Conservation (phyloP, 2,113 vertebrate species). For the Hymenochirus boettgeri region DNA sequence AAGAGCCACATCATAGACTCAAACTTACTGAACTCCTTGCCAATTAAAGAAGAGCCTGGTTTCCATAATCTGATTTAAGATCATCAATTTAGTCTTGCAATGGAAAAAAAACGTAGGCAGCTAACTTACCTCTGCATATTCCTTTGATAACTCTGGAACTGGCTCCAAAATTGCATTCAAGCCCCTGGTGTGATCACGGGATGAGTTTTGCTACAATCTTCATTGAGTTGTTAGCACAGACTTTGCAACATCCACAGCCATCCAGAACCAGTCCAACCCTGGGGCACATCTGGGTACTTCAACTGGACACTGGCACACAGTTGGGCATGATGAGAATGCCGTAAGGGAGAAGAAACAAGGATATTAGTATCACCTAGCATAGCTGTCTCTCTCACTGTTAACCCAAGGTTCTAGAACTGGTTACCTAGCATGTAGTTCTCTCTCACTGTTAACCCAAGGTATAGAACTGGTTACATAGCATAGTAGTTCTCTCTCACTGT, state of each 20-base stretch:
- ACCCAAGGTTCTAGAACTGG: no score
- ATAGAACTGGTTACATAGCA: no score
- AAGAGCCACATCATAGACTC: constrained; percentile 80
- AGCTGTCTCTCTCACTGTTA: no score
- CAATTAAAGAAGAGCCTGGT: constrained; percentile 45
- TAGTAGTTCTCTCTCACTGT: no score
- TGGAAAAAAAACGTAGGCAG: no score
- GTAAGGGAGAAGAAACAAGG: constrained; percentile 19
- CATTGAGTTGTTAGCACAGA: constrained; percentile 95
- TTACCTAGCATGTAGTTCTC: no score
- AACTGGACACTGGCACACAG: constrained; percentile 73
- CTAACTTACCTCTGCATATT: constrained; percentile 92
- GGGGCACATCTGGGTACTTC: constrained; percentile 82
- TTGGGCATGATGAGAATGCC: constrained; percentile 77
- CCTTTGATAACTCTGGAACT: constrained; percentile 83
- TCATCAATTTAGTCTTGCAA: no score
- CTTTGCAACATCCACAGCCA: constrained; percentile 87
- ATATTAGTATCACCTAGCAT: no score
- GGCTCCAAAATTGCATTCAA: constrained; percentile 97
- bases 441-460: no score
- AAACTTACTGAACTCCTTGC: constrained; percentile 64
- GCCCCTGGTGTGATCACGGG: constrained; percentile 94
- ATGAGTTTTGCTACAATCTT: constrained; percentile 87
- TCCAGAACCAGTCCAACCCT: constrained; percentile 85
- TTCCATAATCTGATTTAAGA: no score